Evolutionary conservation across 1,140 invertebrate genomes (phyloP).

Genomic region (Oscheius sp.): DNA sequence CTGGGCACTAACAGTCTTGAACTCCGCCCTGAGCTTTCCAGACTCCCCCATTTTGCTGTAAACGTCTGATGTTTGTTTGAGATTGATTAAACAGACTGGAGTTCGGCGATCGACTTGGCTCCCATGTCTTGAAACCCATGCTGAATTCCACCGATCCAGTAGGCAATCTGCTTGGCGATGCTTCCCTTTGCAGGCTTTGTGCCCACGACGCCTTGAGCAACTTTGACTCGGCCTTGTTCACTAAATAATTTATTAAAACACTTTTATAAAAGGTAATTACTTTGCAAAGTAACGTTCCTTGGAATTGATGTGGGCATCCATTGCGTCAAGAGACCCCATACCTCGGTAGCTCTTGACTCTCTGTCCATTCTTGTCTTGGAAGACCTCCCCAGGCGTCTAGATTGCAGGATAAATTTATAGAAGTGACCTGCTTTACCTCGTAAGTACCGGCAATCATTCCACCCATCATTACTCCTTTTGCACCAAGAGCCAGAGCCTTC

Average conservation of each 20-base stretch:
- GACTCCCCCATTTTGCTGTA: no score
- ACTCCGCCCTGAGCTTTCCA: no score
- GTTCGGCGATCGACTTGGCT: slow-evolving; percentile 64
- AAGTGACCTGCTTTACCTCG: slow-evolving; percentile 65
- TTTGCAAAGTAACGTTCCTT: slow-evolving; percentile 65
- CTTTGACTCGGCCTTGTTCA: slow-evolving; percentile 89
- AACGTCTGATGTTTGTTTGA: no score
- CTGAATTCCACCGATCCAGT: slow-evolving; percentile 87
- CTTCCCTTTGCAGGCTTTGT: slow-evolving; percentile 96
- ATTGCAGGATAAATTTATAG: background rate
- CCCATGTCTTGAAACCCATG: slow-evolving; percentile 97
- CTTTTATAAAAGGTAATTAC: slow-evolving; percentile 40
- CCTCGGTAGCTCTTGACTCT: slow-evolving; percentile 95
- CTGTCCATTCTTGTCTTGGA: slow-evolving; percentile 90
- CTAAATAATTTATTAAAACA: slow-evolving; percentile 63
- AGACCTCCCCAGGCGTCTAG: slow-evolving; percentile 89
- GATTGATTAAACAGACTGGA: slow-evolving; percentile 61
- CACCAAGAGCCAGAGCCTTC: slow-evolving; percentile 48
- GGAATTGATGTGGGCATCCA: slow-evolving; percentile 71
- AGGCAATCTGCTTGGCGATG: slow-evolving; percentile 88
- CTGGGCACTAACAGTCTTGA: no score
- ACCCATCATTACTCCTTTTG: slow-evolving; percentile 90
- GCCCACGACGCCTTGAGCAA: slow-evolving; percentile 97
- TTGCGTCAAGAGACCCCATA: slow-evolving; percentile 99
- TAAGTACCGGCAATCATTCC: slow-evolving; percentile 92